Evolutionary conservation across 2,888 invertebrate species (phyloP).

Genomic region (Standfussiana lucernea): DNA sequence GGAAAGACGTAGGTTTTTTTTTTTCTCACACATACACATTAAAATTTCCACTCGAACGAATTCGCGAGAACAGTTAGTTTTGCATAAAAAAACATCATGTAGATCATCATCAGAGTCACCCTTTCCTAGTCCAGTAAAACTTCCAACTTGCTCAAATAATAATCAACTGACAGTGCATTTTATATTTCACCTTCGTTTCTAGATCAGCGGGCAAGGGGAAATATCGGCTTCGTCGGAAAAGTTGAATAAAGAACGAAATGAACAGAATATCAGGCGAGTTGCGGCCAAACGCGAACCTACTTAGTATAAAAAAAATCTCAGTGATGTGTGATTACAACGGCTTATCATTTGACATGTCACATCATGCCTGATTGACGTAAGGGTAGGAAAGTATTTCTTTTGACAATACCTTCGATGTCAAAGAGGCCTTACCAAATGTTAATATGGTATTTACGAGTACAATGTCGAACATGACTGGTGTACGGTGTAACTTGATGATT

Average conservation of each 20-base stretch:
- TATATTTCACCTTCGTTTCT: slow-evolving; percentile 28
- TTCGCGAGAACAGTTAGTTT: too few relatives aligned
- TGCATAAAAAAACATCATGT: neutral
- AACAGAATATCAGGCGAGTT: too few relatives aligned
- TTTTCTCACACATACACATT: too few relatives aligned
- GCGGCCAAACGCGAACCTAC: too few relatives aligned
- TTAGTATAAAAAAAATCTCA: too few relatives aligned
- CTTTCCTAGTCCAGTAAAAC: neutral
- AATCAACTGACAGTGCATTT: slow-evolving; percentile 32
- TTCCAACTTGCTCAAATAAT: neutral
- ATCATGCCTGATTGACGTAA: slow-evolving; percentile 13
- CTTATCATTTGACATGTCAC: slow-evolving; percentile 9
- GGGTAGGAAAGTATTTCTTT: neutral
- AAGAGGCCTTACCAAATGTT: neutral
- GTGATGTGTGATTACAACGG: slow-evolving; percentile 9
- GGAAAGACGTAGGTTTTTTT: too few relatives aligned
- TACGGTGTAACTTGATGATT: neutral
- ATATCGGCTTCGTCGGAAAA: slow-evolving; percentile 20
- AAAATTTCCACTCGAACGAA: too few relatives aligned
- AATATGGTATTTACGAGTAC: neutral
- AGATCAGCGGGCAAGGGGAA: slow-evolving; percentile 29
- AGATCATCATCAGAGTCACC: neutral
- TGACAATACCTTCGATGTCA: neutral
- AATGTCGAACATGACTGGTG: neutral
- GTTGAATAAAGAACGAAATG: slow-evolving; percentile 24